Base-by-base conservation (phyloP, 1,140 invertebrate species). In the Caenorhabditis brenneri region DNA sequence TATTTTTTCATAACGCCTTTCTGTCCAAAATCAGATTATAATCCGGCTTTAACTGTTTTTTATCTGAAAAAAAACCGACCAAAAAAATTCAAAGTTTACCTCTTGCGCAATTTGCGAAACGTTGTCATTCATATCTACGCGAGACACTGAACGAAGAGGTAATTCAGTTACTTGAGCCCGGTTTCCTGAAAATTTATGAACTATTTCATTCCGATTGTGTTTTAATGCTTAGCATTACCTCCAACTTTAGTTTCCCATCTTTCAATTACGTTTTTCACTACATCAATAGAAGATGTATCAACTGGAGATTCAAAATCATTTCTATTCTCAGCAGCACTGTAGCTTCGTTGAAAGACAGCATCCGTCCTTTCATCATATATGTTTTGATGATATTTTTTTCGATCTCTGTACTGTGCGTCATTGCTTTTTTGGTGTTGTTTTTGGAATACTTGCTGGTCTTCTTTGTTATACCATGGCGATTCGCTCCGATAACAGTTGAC, bases 241-340 rank as follows among this genome's bases (percentile, higher is more conserved):
- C 33, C 65, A 74, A 74, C 9, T n/a, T 74, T 74, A 24, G 65
- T 74, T 74, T 74, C 65, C 65, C 65, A 74, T 3, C 65, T 33
- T 42, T 42, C 65, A 42, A 74, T 74, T 12, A 74, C 65, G 33
- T 74, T 74, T 42, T 74, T 74, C 19, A 74, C 65, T 74, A 46
- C 65, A 74, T 74, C 65, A 74, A 74, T 74, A 36, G 65, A n/a
- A 39, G 65, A 74, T 74, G 65, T 74, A 74, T 74, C 65, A 6
- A 74, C 65, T 10, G 65, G 65, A 42, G 22, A 10, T 0, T 74
- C 65, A 22, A 22, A 5, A 33, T 55, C 3, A 9, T 74, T 10
- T 24, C 60, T 6, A 19, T 39, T 42, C 33, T 42, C 65, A 24
- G 65, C 36, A 12, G 65, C 33, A 42, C 33, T 42, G 33, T 74